A percentile compares a stretch with the other conserved stretches of the same genome.
Evolutionary conservation across 2,888 invertebrate genomes (phyloP).

Genomic region (Hipparchia semele): DNA sequence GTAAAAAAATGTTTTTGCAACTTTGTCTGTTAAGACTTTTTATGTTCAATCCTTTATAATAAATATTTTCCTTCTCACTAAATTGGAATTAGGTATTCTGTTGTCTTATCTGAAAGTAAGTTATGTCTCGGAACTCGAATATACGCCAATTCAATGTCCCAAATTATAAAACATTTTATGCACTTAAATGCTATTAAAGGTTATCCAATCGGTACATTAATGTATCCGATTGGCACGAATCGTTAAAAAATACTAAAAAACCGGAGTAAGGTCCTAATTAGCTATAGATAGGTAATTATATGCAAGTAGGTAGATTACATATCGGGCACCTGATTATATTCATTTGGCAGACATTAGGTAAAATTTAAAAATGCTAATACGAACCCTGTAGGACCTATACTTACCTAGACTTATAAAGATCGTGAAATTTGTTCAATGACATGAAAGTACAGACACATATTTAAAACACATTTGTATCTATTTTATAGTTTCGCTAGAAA

Average conservation of each 20-base stretch:
- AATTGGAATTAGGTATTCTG: slow-evolving; percentile 5
- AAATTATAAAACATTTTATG: slow-evolving; percentile 54
- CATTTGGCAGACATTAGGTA: background rate
- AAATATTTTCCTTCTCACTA: background rate
- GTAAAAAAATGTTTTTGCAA: too few species aligned
- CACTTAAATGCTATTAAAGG: slow-evolving; percentile 59
- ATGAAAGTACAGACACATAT: too few species aligned
- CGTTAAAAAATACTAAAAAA: slow-evolving; percentile 50
- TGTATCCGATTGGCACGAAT: slow-evolving; percentile 63
- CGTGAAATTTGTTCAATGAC: too few species aligned
- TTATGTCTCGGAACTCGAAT: slow-evolving; percentile 31
- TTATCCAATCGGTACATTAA: slow-evolving; percentile 60
- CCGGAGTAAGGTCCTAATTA: slow-evolving; percentile 43
- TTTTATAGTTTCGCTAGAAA: too few species aligned
- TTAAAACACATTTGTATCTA: too few species aligned
- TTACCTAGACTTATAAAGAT: too few species aligned
- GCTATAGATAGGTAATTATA: slow-evolving; percentile 27
- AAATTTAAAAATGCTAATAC: background rate
- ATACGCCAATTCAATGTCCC: slow-evolving; percentile 46
- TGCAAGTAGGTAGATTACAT: slow-evolving; percentile 22
- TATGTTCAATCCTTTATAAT: background rate
- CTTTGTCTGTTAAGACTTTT: background rate
- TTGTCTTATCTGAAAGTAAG: slow-evolving; percentile 18
- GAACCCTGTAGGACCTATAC: too few species aligned
- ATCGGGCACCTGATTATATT: slow-evolving; percentile 20